Percentiles rank a stretch among this genome's conserved stretches.
phyloP scores from a whole-genome alignment of 2,888 invertebrate genomes.

The Trichogramma dendrolimi region DNA sequence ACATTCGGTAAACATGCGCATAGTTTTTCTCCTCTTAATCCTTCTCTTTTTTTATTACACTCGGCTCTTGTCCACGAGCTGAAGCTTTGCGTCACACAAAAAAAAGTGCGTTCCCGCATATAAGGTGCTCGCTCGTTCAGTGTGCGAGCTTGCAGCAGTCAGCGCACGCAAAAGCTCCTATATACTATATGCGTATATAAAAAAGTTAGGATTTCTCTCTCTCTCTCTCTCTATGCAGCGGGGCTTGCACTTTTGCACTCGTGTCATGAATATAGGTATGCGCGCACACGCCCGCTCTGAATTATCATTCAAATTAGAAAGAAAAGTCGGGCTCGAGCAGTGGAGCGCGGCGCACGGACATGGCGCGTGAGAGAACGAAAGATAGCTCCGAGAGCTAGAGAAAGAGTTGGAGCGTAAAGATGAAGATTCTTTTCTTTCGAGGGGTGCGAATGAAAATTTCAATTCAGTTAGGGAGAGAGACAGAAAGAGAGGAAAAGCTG shows the following conservation, averaged over 20 bases:
- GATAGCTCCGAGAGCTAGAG: not conserved
- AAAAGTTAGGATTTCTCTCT: not conserved
- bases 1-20: too few species aligned
- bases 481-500: not conserved
- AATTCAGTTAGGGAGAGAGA: constrained; percentile 2
- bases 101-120: too few species aligned
- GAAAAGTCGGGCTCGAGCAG: not conserved
- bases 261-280: too few species aligned
- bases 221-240: not conserved
- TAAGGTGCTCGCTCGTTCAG: too few species aligned
- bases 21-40: not conserved
- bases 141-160: too few species aligned
- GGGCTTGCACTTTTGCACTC: not conserved
- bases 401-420: not conserved
- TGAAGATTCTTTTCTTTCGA: constrained; percentile 10
- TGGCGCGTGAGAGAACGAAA: not conserved
- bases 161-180: too few species aligned
- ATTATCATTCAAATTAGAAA: constrained; percentile 23
- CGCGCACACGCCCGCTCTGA: not conserved
- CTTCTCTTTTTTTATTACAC: constrained; percentile 6
- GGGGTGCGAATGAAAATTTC: constrained; percentile 19
- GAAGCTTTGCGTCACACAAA: too few species aligned
- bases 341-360: too few species aligned
- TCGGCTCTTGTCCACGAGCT: not conserved
- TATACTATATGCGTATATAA: too few species aligned